Evolutionary conservation across 1,140 invertebrate genomes (phyloP).

Genomic region (Saxidomus purpurata): DNA sequence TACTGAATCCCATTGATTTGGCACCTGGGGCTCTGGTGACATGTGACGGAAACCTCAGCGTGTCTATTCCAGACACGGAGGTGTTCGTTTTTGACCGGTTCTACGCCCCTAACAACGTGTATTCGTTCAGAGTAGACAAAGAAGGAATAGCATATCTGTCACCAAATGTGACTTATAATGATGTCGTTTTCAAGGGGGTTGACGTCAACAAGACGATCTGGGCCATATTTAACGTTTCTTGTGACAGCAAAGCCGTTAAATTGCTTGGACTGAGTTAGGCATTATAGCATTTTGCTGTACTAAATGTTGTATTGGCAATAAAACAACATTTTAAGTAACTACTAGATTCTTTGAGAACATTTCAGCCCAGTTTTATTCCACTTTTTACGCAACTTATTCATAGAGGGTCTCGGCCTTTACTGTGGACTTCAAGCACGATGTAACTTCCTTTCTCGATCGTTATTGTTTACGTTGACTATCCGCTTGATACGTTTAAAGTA

Average conservation of each 20-base stretch:
- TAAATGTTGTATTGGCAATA: no score
- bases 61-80: constrained; percentile 22
- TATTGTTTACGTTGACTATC: no score
- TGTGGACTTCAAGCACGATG: no score
- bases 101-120: constrained; percentile 47
- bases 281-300: no score
- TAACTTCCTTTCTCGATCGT: no score
- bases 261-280: constrained; percentile 34
- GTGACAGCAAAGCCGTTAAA: constrained; percentile 51
- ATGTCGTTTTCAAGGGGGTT: constrained; percentile 54
- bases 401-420: no score
- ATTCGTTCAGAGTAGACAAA: constrained; percentile 40
- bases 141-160: constrained; percentile 38
- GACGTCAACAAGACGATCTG: constrained; percentile 57
- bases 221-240: constrained; percentile 56
- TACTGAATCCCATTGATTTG: constrained; percentile 1
- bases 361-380: no score
- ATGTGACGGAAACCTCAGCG: constrained; percentile 51
- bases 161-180: constrained; percentile 50
- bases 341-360: no score
- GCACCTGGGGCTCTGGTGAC: constrained; percentile 23
- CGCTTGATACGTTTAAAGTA: no score
- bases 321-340: no score
- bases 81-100: constrained; percentile 60
- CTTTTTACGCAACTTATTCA: no score